Base-by-base conservation (phyloP, 2,888 invertebrate genomes). In the Carterocephalus palaemon region DNA sequence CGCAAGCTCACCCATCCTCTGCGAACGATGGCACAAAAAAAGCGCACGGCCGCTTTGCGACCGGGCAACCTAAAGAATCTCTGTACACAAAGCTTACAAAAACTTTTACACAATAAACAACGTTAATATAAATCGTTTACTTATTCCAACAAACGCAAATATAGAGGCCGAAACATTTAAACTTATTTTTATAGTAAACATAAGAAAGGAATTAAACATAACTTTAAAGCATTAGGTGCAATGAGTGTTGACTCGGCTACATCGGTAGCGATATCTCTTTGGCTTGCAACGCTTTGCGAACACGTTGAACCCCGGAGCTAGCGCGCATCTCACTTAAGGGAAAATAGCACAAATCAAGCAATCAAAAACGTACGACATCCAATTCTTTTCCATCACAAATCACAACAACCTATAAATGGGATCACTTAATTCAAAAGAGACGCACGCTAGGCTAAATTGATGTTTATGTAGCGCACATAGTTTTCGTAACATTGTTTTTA, bases 161-260 rank as follows among this genome's bases (percentile, higher is more conserved):
- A 70, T 67, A 67, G 67, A 69, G 64, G 72, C 74, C 75, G 67
- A 74, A 73, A 73, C 62, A 64, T 63, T 57, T 54, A 63, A 71
- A 70, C 75, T 74, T 71, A 57, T 64, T 64, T 52, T 51, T 39
- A 48, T 47, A 47, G 34, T 50, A 48, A 55, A 49, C 31, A 52
- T 54, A 53, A 53, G 49, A 50, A 49, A 52, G 46, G 53, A 51
- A 71, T 67, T 57, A 58, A 72, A 76, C 74, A 71, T 71, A 74
- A 78, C 67, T 69, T 82, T 83, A 83, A 83, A 82, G 80, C 80
- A 78, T 80, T 75, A 72, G 72, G 75, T 80, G 77, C 67, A 69
- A 70, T 77, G 73, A 76, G 75, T 72, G 75, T 72, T 80, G 80
- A 84, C 81, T 82, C 74, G 68, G 79, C 81, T 81, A 79, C 79